Evolutionary conservation across 23 tunicate species (phyloP).

Genomic region (Trididemnum nubilum): DNA sequence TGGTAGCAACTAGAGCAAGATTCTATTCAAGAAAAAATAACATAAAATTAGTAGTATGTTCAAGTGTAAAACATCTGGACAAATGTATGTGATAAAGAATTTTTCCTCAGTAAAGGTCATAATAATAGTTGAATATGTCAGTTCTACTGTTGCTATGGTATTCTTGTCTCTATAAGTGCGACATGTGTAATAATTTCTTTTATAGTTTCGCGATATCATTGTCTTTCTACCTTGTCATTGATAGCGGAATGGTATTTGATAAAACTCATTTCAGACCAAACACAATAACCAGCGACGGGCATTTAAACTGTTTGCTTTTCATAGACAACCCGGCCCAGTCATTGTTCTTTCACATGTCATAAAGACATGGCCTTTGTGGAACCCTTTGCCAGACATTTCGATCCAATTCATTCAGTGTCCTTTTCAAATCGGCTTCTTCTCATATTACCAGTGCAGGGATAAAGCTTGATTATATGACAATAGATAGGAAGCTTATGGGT

Average conservation of each 20-base stretch:
- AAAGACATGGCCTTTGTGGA: constrained; percentile 17
- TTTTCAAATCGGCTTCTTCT: not conserved
- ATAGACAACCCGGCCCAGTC: constrained; percentile 25
- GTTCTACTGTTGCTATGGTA: not conserved
- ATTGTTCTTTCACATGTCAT: constrained; percentile 9
- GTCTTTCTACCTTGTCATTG: not conserved
- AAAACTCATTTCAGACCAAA: not conserved
- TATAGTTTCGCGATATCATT: not conserved
- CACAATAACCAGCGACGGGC: constrained; percentile 28
- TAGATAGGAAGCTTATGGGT: too few species aligned
- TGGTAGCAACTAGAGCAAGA: too few species aligned
- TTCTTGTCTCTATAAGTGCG: not conserved
- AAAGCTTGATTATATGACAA: too few species aligned
- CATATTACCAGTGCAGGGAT: not conserved
- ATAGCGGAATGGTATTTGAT: not conserved
- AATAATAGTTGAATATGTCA: not conserved
- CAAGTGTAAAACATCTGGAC: too few species aligned
- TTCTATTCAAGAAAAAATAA: too few species aligned
- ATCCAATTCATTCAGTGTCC: not conserved
- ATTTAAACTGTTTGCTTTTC: constrained; percentile 41
- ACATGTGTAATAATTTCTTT: constrained; percentile 15
- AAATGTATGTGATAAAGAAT: too few species aligned
- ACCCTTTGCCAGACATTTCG: constrained; percentile 2
- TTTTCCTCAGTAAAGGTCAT: too few species aligned
- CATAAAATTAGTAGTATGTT: too few species aligned